Evolutionary conservation across 2,797 vertebrate genomes (phyloP).

Genomic region (Trematomus bernacchii): DNA sequence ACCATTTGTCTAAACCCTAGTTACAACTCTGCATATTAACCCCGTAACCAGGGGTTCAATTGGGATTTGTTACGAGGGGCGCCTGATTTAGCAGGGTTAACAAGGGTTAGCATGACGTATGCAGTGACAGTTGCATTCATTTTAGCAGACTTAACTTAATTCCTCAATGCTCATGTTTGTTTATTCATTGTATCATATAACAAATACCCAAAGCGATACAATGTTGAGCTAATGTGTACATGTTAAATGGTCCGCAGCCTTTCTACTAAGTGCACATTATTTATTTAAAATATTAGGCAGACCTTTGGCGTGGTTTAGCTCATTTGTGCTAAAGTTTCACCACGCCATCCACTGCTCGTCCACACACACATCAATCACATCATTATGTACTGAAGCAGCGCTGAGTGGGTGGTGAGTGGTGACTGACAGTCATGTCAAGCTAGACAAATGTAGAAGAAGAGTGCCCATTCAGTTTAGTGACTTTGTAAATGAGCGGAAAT

Average conservation of each 20-base stretch:
- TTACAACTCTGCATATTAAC: slow-evolving; percentile 14
- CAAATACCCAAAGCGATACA: slow-evolving; percentile 14
- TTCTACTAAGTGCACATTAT: slow-evolving; percentile 34
- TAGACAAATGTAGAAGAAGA: slow-evolving; percentile 28
- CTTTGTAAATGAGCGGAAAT: not conserved
- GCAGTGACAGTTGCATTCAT: not conserved
- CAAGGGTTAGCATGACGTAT: slow-evolving; percentile 28
- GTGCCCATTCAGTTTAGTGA: slow-evolving; percentile 18
- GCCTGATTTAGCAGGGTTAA: slow-evolving; percentile 37
- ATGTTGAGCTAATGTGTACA: slow-evolving; percentile 26
- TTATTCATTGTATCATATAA: not conserved
- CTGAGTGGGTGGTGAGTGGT: slow-evolving; percentile 59
- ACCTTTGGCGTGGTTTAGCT: slow-evolving; percentile 33
- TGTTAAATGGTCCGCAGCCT: slow-evolving; percentile 31
- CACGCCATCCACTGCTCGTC: slow-evolving; percentile 41
- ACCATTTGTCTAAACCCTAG: slow-evolving; percentile 1
- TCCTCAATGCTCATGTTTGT: not conserved
- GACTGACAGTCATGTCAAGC: slow-evolving; percentile 54
- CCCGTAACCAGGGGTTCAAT: slow-evolving; percentile 26
- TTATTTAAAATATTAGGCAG: slow-evolving; percentile 41
- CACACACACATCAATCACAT: slow-evolving; percentile 68
- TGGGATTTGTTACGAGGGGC: slow-evolving; percentile 37
- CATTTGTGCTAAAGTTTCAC: slow-evolving; percentile 28
- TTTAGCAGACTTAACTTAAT: not conserved
- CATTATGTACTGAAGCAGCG: slow-evolving; percentile 46